A percentile compares a stretch with the other conserved stretches of the same genome.
Conservation (phyloP, 2,113 vertebrate genomes). For the Dipodomys stephensi region DNA sequence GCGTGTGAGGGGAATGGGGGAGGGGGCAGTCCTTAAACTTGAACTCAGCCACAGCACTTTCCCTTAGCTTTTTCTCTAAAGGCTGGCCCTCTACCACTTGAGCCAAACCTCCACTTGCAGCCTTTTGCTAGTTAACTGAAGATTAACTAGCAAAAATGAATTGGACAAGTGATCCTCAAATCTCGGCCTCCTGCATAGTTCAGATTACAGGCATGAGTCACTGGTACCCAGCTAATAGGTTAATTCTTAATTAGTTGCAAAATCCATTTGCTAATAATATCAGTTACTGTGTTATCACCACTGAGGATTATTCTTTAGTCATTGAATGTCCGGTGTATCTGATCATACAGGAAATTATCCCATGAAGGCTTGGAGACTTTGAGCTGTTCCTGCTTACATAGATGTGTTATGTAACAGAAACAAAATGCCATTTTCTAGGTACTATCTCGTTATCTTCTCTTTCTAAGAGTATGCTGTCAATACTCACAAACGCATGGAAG, state of each 20-base stretch:
- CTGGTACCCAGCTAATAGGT: not conserved
- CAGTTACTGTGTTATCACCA: not conserved
- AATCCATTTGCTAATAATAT: not conserved
- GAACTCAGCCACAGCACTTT: too few relatives aligned
- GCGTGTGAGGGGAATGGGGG: too few relatives aligned
- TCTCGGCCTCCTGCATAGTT: too few relatives aligned
- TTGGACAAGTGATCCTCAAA: too few relatives aligned
- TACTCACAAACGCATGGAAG: not conserved
- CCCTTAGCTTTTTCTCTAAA: too few relatives aligned
- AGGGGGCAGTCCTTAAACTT: too few relatives aligned
- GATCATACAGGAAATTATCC: conserved; percentile 26
- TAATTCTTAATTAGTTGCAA: conserved; percentile 4
- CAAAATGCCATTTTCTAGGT: not conserved
- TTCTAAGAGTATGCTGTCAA: not conserved
- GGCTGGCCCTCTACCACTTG: too few relatives aligned
- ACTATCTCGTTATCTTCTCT: conserved; percentile 10
- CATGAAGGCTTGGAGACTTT: not conserved
- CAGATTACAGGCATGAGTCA: too few relatives aligned
- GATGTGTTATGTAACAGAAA: not conserved
- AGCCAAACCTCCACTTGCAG: too few relatives aligned
- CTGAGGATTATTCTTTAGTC: conserved; percentile 27
- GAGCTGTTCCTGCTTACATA: not conserved
- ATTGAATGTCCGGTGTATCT: not conserved
- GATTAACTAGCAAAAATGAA: too few relatives aligned
- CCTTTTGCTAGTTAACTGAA: too few relatives aligned